These are phyloP conservation scores for Aricia artaxerxes DNA, from an alignment of 2,888 invertebrate species.

Conservation along the genomic window DNA sequence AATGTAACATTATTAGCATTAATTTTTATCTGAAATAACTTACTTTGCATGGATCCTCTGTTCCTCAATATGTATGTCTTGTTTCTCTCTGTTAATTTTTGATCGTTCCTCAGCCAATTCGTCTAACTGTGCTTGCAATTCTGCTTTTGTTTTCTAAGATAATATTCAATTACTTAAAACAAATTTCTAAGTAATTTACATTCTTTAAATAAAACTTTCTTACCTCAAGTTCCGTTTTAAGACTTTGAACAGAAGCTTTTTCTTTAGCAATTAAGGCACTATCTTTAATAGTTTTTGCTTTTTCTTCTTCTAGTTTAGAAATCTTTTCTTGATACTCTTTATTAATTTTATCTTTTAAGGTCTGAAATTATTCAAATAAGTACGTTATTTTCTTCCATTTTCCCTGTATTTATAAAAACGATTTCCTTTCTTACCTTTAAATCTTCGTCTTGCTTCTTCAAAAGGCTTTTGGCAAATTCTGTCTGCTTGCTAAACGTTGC, in stretches of 20 bases:
- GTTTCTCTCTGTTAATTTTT: conserved; percentile 65
- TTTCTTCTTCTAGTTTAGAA: conserved; percentile 66
- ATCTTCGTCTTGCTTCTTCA: conserved; percentile 82
- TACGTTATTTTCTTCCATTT: neutral
- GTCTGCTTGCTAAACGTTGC: conserved; percentile 82
- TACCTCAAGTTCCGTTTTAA: conserved; percentile 72
- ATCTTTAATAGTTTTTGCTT: conserved; percentile 59
- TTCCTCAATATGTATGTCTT: conserved; percentile 69
- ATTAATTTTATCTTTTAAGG: conserved; percentile 66
- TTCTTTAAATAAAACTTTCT: conserved; percentile 7
- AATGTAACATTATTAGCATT: neutral
- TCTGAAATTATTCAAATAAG: conserved; percentile 47
- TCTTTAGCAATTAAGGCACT: conserved; percentile 61
- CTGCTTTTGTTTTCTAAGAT: conserved; percentile 69
- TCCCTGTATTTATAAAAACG: neutral
- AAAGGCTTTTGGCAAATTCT: conserved; percentile 77
- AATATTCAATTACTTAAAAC: conserved; percentile 8
- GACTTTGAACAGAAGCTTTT: conserved; percentile 60
- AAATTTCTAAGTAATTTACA: neutral
- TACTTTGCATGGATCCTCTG: conserved; percentile 70
- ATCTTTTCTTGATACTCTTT: conserved; percentile 69
- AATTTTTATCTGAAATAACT: conserved; percentile 34
- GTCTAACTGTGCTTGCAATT: conserved; percentile 68
- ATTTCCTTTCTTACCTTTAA: conserved; percentile 68
- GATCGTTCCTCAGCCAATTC: conserved; percentile 67